phyloP scores from a whole-genome alignment of 2,113 vertebrate genomes.

The Lutjanus erythropterus region DNA sequence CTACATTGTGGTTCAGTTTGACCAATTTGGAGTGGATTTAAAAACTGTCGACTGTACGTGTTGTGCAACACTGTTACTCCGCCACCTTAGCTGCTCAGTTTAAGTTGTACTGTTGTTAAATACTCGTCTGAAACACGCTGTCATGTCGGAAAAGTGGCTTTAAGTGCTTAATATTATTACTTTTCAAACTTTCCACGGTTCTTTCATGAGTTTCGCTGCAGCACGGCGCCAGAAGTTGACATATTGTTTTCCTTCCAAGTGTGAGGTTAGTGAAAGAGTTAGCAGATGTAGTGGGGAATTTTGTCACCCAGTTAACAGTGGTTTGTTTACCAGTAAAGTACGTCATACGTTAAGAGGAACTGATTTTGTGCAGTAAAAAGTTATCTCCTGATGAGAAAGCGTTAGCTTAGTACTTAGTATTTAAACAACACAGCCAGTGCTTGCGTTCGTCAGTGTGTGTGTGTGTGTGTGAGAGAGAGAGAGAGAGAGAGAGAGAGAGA shows the following conservation, averaged over 20 bases:
- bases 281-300: background rate
- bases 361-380: background rate
- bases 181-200: background rate
- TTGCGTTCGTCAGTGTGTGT: too few species aligned
- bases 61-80: conserved; percentile 33
- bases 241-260: background rate
- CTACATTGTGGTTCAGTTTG: background rate
- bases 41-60: background rate
- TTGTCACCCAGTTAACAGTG: background rate
- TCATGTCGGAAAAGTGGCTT: background rate
- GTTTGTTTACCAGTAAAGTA: background rate
- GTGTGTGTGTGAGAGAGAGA: conserved; percentile 10
- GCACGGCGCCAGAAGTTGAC: background rate
- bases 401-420: too few species aligned
- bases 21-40: background rate
- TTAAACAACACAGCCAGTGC: too few species aligned
- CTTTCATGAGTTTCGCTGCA: background rate
- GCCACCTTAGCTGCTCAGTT: background rate
- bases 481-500: conserved; percentile 31
- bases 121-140: background rate
- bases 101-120: background rate
- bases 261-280: conserved; percentile 2
- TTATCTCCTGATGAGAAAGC: background rate
- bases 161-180: fast-evolving
- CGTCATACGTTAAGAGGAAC: background rate